Evolutionary conservation across 2,888 invertebrate species (phyloP).

Genomic region (Galeopsomyia nigrocyanea): DNA sequence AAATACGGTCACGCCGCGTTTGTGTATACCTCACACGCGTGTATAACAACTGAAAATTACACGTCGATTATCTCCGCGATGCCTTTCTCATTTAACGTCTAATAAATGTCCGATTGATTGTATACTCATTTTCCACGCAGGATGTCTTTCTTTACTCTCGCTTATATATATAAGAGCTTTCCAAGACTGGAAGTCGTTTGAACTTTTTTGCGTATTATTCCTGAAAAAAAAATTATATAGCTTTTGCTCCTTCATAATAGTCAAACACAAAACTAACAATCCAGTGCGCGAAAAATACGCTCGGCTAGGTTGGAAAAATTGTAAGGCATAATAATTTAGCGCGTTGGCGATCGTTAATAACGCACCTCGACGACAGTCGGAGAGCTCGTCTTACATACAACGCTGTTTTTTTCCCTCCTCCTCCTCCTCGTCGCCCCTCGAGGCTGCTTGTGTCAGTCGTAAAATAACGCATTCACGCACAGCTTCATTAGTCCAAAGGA

Average conservation of each 20-base stretch:
- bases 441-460: conserved; percentile 5
- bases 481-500: conserved; percentile 30
- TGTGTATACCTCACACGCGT: neutral
- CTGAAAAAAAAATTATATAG: neutral
- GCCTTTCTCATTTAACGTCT: conserved; percentile 38
- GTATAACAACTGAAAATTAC: conserved; percentile 36
- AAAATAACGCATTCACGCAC: conserved; percentile 17
- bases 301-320: conserved; percentile 1
- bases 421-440: neutral
- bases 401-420: neutral
- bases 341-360: conserved; percentile 24
- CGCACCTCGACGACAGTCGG: neutral
- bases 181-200: neutral
- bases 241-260: neutral
- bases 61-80: conserved; percentile 9
- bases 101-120: conserved; percentile 42
- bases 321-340: conserved; percentile 15
- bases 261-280: no score
- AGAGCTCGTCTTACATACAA: neutral
- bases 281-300: no score
- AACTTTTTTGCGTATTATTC: conserved; percentile 20
- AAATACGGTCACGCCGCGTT: neutral
- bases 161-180: no score
- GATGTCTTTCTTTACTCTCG: conserved; percentile 25
- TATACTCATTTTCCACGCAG: conserved; percentile 25